phyloP scores from a whole-genome alignment of 2,113 vertebrate species.

The Thunnus maccoyii region DNA sequence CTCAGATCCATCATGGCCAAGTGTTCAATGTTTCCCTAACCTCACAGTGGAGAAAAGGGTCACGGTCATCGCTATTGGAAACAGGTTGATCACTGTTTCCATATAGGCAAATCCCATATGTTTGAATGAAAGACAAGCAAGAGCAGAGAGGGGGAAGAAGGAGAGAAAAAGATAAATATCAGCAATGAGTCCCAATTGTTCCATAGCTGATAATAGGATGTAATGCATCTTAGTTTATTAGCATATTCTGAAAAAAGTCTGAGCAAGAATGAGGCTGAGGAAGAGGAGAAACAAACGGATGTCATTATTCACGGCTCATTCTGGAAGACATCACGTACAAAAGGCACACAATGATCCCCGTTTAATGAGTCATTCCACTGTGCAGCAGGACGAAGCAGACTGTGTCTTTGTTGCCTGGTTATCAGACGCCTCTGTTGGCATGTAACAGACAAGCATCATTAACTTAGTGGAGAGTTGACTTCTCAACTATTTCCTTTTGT shows the following conservation, averaged over 20 bases:
- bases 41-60: slow-evolving; percentile 52
- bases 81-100: slow-evolving; percentile 70
- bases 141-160: slow-evolving; percentile 9
- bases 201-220: slow-evolving; percentile 22
- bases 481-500: slow-evolving; percentile 70
- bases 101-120: slow-evolving; percentile 23
- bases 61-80: slow-evolving; percentile 61
- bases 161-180: slow-evolving; percentile 50
- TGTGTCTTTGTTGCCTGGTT: slow-evolving; percentile 67
- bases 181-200: slow-evolving; percentile 42
- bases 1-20: slow-evolving; percentile 67
- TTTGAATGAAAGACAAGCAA: slow-evolving; percentile 25
- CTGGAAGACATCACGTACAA: slow-evolving; percentile 54
- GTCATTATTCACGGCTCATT: slow-evolving; percentile 72
- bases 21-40: slow-evolving; percentile 65
- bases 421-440: slow-evolving; percentile 55
- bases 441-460: slow-evolving; percentile 71
- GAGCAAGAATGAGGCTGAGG: slow-evolving; percentile 8
- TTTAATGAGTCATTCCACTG: slow-evolving; percentile 67
- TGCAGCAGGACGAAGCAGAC: slow-evolving; percentile 32
- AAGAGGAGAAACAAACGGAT: slow-evolving; percentile 13
- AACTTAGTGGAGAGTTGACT: slow-evolving; percentile 47
- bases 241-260: slow-evolving; percentile 29
- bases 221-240: slow-evolving; percentile 62
- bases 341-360: slow-evolving; percentile 48